These are phyloP conservation scores for Malurus cyaneus DNA, from an alignment of 2,113 vertebrate species.

Conservation along the genomic window DNA sequence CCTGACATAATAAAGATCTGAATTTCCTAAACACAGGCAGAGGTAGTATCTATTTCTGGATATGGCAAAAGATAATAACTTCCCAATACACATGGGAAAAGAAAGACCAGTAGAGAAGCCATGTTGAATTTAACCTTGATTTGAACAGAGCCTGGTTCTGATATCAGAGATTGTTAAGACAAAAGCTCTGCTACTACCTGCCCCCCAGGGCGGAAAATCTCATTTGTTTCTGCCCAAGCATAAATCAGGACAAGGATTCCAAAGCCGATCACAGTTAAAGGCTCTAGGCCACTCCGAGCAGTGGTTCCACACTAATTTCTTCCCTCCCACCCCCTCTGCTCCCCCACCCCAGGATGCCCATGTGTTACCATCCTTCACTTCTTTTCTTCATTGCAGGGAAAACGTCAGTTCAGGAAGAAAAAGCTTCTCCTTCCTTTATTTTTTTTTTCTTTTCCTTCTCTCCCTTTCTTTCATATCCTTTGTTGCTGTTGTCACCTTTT, in stretches of 20 bases:
- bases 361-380: slow-evolving; percentile 52
- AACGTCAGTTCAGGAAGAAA: neutral
- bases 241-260: neutral
- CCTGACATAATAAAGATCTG: neutral
- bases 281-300: neutral
- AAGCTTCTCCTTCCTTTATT: neutral
- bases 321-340: neutral
- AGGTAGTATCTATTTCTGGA: neutral
- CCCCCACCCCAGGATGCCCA: neutral
- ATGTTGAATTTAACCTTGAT: neutral
- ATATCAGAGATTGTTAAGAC: neutral
- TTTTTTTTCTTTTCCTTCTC: neutral
- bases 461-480: neutral
- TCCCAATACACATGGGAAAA: neutral
- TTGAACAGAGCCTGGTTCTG: neutral
- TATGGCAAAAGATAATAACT: neutral
- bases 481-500: neutral
- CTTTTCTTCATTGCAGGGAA: slow-evolving; percentile 52
- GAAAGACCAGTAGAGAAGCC: neutral
- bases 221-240: neutral
- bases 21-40: neutral
- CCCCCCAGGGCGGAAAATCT: neutral
- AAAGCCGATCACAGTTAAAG: neutral
- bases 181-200: neutral
- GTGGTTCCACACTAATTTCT: slow-evolving; percentile 23